These are phyloP conservation scores for Antrozous pallidus DNA, from an alignment of 2,797 vertebrate species.

Conservation along the genomic window DNA sequence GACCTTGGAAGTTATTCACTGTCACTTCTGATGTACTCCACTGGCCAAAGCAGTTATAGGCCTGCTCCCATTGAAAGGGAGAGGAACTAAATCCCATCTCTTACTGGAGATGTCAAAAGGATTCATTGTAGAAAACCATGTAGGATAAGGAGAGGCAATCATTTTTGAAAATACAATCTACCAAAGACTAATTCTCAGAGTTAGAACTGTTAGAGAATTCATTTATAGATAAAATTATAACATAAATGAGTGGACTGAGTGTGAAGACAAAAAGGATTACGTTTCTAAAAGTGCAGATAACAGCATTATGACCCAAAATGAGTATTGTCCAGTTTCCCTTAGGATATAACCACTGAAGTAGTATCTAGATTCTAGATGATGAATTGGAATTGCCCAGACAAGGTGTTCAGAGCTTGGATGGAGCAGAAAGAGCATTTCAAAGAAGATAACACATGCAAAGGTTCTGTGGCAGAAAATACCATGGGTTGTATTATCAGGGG, in stretches of 20 bases:
- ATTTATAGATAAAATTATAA: conserved; percentile 27
- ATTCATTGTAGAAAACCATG: neutral
- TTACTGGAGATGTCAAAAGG: neutral
- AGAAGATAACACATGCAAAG: neutral
- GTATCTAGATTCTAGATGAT: neutral
- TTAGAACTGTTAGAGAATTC: conserved; percentile 8
- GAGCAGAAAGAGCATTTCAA: conserved; percentile 10
- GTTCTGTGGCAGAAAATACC: neutral
- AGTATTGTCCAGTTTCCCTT: neutral
- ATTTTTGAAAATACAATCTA: conserved; percentile 24
- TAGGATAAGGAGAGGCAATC: neutral
- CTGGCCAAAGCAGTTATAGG: neutral
- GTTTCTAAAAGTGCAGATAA: conserved; percentile 10
- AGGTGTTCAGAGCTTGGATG: neutral
- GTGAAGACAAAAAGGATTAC: neutral
- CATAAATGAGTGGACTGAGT: conserved; percentile 2
- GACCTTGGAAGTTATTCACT: neutral
- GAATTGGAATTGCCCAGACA: neutral
- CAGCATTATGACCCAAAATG: neutral
- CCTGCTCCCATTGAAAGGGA: neutral
- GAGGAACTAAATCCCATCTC: neutral
- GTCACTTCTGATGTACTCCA: neutral
- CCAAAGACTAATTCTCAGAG: neutral
- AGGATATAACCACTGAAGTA: neutral
- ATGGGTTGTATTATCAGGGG: neutral